Conservation (phyloP, 2,113 vertebrate genomes). For the Muntiacus muntjak region DNA sequence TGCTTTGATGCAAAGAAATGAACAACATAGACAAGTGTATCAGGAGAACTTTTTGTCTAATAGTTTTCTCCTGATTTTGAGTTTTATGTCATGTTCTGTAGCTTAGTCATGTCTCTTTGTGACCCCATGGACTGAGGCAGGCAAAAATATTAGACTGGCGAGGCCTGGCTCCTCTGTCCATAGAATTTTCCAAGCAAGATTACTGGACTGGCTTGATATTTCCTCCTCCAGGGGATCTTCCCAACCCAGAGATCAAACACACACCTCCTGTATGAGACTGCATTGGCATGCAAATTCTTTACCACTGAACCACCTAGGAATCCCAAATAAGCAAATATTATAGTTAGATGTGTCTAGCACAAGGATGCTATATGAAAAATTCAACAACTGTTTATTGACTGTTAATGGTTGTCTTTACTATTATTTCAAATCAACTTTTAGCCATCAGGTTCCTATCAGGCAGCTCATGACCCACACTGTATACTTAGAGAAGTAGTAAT, state of each 20-base stretch:
- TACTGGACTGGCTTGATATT: neutral
- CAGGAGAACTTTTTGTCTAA: neutral
- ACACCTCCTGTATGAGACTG: neutral
- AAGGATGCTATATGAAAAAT: neutral
- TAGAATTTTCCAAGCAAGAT: neutral
- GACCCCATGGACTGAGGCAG: neutral
- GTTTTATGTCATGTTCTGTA: neutral
- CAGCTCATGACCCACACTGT: neutral
- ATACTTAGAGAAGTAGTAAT: neutral
- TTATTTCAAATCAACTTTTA: neutral
- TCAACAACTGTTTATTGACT: neutral
- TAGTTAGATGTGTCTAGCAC: neutral
- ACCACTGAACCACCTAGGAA: neutral
- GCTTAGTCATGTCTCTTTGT: neutral
- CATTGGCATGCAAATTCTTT: neutral
- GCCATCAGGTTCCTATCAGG: neutral
- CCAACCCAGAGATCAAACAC: neutral
- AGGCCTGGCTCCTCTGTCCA: neutral
- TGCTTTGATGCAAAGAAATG: neutral
- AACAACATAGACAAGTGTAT: neutral
- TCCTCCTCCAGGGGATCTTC: neutral
- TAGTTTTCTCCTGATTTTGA: constrained; percentile 15
- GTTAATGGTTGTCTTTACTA: neutral
- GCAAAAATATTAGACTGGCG: neutral
- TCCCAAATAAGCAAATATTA: neutral